A percentile compares a stretch with the other conserved stretches of the same genome.
Evolutionary conservation across 2,888 invertebrate species (phyloP).

Genomic region (Chymomyza amoena): DNA sequence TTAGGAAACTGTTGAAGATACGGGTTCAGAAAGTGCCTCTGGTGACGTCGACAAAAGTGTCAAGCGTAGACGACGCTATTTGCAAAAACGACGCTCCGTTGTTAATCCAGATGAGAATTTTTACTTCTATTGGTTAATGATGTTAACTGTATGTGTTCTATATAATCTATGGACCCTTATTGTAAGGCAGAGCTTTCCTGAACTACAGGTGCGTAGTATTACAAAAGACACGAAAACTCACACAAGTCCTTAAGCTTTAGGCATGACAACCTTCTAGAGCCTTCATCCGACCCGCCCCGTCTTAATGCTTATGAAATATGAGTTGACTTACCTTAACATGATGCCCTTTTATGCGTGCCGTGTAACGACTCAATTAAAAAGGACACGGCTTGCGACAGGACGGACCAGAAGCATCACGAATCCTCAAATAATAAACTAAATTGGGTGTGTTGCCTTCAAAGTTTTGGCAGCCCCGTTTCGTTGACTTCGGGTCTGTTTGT

Average conservation of each 20-base stretch:
- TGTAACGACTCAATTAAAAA: slow-evolving; percentile 69
- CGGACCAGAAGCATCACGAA: not conserved
- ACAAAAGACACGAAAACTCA: not conserved
- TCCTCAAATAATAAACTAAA: slow-evolving; percentile 9
- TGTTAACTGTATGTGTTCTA: slow-evolving; percentile 92
- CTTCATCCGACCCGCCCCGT: not conserved
- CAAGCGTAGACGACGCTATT: slow-evolving; percentile 83
- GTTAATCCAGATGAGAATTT: slow-evolving; percentile 97
- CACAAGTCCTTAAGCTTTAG: not conserved
- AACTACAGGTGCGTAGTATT: slow-evolving; percentile 83
- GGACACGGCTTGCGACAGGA: slow-evolving; percentile 53
- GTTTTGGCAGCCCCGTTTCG: slow-evolving; percentile 32
- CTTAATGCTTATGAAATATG: slow-evolving; percentile 35
- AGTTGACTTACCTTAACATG: slow-evolving; percentile 34
- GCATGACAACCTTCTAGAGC: not conserved
- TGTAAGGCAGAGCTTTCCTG: slow-evolving; percentile 95
- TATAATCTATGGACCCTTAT: slow-evolving; percentile 98
- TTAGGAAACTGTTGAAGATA: slow-evolving; percentile 83
- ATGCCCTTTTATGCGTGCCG: slow-evolving; percentile 11
- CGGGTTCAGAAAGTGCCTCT: slow-evolving; percentile 85
- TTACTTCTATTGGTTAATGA: slow-evolving; percentile 96
- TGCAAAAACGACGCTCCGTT: slow-evolving; percentile 88
- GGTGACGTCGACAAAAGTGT: slow-evolving; percentile 81
- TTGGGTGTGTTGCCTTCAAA: slow-evolving; percentile 26
- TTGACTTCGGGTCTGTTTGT: slow-evolving; percentile 42